Evolutionary conservation across 53 echinoderm and acorn worm genomes (phyloP).

Genomic region (Holothuria leucospilota): DNA sequence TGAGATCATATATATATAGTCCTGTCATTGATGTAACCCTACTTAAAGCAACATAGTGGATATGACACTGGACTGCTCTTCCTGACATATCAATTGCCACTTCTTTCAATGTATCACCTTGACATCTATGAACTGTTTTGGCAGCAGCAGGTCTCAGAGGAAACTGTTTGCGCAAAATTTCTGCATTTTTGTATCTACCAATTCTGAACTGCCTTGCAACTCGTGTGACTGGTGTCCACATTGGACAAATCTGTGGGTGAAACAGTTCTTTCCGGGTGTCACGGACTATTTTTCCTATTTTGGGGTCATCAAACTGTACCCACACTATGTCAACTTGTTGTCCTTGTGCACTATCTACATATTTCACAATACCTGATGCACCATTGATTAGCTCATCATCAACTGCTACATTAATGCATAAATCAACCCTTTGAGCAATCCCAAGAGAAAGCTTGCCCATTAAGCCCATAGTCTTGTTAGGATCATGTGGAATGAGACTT

Average conservation of each 20-base stretch:
- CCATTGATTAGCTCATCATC: conserved; percentile 39
- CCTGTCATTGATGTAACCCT: conserved; percentile 32
- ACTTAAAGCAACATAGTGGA: conserved; percentile 30
- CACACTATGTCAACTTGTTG: neutral
- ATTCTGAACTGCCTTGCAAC: conserved; percentile 12
- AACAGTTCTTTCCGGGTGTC: neutral
- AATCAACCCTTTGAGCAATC: neutral
- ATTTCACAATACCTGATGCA: conserved; percentile 16
- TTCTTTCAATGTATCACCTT: neutral
- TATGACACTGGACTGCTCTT: neutral
- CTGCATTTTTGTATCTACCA: conserved; percentile 17
- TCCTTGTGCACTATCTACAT: neutral
- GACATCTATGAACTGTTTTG: conserved; percentile 21
- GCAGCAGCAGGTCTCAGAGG: conserved; percentile 32
- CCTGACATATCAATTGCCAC: conserved; percentile 22
- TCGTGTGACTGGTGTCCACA: neutral
- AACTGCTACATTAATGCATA: conserved; percentile 31
- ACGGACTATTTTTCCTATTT: neutral
- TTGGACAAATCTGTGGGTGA: neutral
- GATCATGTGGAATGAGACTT: neutral
- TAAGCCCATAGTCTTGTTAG: conserved; percentile 22
- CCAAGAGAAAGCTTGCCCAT: neutral
- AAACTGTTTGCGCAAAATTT: conserved; percentile 16
- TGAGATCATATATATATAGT: conserved; percentile 17
- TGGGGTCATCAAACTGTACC: conserved; percentile 36